Conservation (phyloP, 2,797 vertebrate genomes). For the Sylvilagus floridanus region DNA sequence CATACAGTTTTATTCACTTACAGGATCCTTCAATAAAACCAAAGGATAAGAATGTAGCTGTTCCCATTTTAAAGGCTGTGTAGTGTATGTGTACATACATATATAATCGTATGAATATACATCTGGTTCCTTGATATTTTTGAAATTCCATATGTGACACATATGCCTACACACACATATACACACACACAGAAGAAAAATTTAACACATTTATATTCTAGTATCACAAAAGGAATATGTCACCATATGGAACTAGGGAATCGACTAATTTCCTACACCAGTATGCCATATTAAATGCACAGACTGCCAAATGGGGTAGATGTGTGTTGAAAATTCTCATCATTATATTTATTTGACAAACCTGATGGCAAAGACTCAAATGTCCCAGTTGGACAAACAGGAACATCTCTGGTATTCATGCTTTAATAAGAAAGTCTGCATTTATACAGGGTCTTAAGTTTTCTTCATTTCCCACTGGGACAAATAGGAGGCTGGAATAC, state of each 20-base stretch:
- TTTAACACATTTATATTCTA: slow-evolving; percentile 38
- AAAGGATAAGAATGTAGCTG: slow-evolving; percentile 29
- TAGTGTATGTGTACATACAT: slow-evolving; percentile 12
- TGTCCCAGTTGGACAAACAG: background rate
- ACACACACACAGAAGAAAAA: background rate
- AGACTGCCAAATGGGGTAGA: background rate
- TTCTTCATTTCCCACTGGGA: background rate
- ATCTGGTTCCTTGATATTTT: slow-evolving; percentile 65
- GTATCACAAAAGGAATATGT: slow-evolving; percentile 51
- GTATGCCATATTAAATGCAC: background rate
- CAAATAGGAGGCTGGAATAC: background rate
- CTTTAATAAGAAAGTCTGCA: background rate
- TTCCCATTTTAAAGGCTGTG: slow-evolving; percentile 33
- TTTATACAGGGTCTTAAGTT: background rate
- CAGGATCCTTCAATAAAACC: slow-evolving; percentile 41
- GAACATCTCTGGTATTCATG: background rate
- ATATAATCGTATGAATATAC: background rate
- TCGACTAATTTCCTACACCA: background rate
- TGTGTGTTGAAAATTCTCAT: background rate
- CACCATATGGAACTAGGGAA: slow-evolving; percentile 11
- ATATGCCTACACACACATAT: background rate
- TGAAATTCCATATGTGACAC: slow-evolving; percentile 58
- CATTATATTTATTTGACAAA: background rate
- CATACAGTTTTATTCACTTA: slow-evolving; percentile 44
- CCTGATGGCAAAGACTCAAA: background rate